Base-by-base conservation (phyloP, 1,140 invertebrate species). In the Rhyzopertha dominica region DNA sequence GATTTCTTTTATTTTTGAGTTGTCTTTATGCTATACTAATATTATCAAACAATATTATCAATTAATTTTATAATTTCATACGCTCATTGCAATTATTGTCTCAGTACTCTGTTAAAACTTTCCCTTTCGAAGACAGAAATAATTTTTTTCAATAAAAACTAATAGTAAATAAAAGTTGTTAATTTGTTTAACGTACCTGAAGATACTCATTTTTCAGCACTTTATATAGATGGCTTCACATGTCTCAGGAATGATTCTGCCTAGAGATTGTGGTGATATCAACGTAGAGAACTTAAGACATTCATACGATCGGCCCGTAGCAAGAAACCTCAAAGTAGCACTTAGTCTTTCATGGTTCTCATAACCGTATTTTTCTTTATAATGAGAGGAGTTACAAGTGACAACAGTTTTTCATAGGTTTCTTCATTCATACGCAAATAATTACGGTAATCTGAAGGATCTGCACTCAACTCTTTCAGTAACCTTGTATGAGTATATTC, bases 171-270 rank as follows among this genome's bases (percentile, higher is more conserved):
- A 24, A 14, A n/a, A n/a, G n/a, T n/a, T n/a, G n/a, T n/a, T 8
- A 4, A 10, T 37, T 37, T 37, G 8, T 19, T 37, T 37, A 37
- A n/a, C 41, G 47, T 54, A 44, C 47, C 41, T 49, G 35, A 20
- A 47, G 23, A 22, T 41, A 32, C 10, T 44, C 19, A 1, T 24
- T 4, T 31, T 17, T 30, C 45, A 49, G 37, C 5, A 44, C 40
- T 43, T 41, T 13, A 47, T 45, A 45, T 50, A 48, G 5, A 62
- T 26, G 12, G 59, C 54, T 12, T 44, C 19, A 46, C 53, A 55
- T 5, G 52, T 60, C 53, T 59, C 56, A 29, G 56, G 49, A 41
- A 59, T 59, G 20, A 58, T 58, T 52, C 36, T 16, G n/a, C 53
- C 46, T 7, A 60, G 42, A 28, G 49, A 46, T 47, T 56, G 53